Evolutionary conservation across 1,140 invertebrate genomes (phyloP).

Genomic region (Radopholus similis): DNA sequence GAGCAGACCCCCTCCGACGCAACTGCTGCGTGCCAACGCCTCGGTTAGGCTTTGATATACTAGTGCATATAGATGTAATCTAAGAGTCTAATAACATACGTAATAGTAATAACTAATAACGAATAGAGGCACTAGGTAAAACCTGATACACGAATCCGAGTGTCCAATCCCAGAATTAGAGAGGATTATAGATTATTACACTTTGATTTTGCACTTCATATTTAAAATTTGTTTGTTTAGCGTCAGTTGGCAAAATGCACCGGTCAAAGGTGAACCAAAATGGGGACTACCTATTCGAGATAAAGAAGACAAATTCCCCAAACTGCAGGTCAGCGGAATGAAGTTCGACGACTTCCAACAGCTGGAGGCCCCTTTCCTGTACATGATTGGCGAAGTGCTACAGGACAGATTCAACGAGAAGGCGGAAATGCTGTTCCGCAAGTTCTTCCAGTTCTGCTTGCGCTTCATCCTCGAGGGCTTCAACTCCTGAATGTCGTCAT

Average conservation of each 20-base stretch:
- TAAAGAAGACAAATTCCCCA: not conserved
- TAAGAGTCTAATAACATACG: too few species aligned
- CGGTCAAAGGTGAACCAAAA: conserved; percentile 38
- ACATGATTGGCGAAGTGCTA: conserved; percentile 48
- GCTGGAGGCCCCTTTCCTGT: conserved; percentile 31
- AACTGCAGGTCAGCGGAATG: conserved; percentile 31
- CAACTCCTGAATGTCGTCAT: conserved; percentile 25
- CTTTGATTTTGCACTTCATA: too few species aligned
- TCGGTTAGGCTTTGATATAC: too few species aligned
- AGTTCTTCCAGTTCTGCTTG: conserved; percentile 52
- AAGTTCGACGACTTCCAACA: conserved; percentile 45
- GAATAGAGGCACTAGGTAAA: too few species aligned
- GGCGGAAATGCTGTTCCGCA: conserved; percentile 46
- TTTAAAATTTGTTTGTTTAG: too few species aligned
- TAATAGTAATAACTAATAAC: too few species aligned
- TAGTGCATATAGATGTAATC: too few species aligned
- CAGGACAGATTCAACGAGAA: conserved; percentile 46
- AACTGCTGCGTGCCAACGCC: conserved; percentile 33
- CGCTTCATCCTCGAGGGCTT: conserved; percentile 48
- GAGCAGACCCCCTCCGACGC: conserved; percentile 44
- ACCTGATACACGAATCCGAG: too few species aligned
- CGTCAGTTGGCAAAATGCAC: conserved; percentile 42
- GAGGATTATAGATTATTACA: too few species aligned
- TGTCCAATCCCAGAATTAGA: too few species aligned
- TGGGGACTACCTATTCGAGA: not conserved